Conservation (phyloP, 2,888 invertebrate genomes). For the Melieria crassipennis region DNA sequence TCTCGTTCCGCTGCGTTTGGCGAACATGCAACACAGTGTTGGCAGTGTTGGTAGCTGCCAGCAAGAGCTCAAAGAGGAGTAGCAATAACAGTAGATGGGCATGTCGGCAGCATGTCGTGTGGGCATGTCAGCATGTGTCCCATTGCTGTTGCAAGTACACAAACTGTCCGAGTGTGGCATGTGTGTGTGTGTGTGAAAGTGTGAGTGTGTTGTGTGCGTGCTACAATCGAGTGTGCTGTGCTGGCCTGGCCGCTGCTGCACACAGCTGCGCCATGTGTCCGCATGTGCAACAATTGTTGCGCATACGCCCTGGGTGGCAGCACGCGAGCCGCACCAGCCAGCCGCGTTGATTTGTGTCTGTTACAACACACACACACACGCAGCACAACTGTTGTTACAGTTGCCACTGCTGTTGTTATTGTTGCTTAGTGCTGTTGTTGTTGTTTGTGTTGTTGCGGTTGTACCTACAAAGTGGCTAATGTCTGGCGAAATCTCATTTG, state of each 20-base stretch:
- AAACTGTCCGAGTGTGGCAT: not conserved
- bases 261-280: not conserved
- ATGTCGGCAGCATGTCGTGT: not conserved
- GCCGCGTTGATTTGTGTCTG: too few relatives aligned
- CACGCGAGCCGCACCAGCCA: too few relatives aligned
- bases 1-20: not conserved
- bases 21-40: not conserved
- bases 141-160: not conserved
- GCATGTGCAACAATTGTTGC: not conserved
- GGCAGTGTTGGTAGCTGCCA: not conserved
- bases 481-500: too few relatives aligned
- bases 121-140: slow-evolving; percentile 5
- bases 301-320: not conserved
- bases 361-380: too few relatives aligned
- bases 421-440: too few relatives aligned
- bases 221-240: not conserved
- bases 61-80: not conserved
- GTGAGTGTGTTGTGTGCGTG: not conserved
- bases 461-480: not conserved
- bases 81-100: not conserved
- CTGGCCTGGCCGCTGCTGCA: too few relatives aligned
- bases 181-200: not conserved
- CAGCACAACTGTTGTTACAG: not conserved
- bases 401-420: not conserved
- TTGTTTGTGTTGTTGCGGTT: not conserved